A percentile compares a stretch with the other conserved stretches of the same genome.
Evolutionary conservation across 35 echinoderm and acorn worm species (phyloP).

Genomic region (Diadema setosum): DNA sequence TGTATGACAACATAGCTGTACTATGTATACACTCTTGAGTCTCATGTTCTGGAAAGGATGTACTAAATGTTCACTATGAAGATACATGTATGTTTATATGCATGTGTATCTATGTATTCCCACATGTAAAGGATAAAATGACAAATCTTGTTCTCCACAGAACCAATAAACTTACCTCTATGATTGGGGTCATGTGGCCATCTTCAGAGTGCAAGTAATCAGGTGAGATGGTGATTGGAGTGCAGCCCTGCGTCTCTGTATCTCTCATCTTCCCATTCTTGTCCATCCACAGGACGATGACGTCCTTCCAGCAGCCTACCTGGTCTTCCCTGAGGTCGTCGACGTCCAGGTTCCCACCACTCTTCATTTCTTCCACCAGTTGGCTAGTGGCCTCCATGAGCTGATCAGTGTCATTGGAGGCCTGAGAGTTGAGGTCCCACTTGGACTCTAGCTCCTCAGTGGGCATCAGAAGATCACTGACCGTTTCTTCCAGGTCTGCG

Average conservation of each 20-base stretch:
- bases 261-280: conserved; percentile 30
- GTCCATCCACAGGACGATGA: conserved; percentile 88
- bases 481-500: conserved; percentile 13
- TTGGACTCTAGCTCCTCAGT: conserved; percentile 28
- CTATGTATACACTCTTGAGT: no score
- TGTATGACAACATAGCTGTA: no score
- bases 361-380: conserved; percentile 62
- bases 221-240: neutral
- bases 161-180: conserved; percentile 10
- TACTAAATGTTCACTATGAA: no score
- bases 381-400: conserved; percentile 64
- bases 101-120: no score
- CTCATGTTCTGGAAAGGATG: no score
- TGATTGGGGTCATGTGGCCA: neutral
- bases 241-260: neutral
- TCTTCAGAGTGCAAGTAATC: neutral
- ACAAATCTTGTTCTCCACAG: no score
- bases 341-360: conserved; percentile 2
- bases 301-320: conserved; percentile 81
- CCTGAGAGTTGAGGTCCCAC: conserved; percentile 55
- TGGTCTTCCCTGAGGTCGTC: conserved; percentile 27
- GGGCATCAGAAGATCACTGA: conserved; percentile 20
- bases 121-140: no score
- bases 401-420: conserved; percentile 57
- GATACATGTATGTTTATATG: no score